Evolutionary conservation across 1,140 invertebrate genomes (phyloP), one percentile per base, ranked within the genome.

Genomic region (Zaprionus ghesquierei): DNA sequence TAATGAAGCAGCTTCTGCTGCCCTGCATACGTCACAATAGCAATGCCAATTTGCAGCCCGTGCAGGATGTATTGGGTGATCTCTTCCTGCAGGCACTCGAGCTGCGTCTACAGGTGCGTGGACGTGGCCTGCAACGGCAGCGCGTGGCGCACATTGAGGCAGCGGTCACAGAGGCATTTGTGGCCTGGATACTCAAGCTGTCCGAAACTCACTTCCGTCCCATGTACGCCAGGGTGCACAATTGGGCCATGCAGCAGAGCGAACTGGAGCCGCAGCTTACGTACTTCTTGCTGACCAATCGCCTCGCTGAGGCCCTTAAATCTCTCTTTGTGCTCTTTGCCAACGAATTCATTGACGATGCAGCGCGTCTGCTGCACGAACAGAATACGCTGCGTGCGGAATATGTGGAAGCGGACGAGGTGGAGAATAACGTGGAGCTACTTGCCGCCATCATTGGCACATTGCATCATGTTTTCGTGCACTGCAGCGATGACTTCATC

Each of bases 291-390:
- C 89, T 98, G 27, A 96, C 96, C 46, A 94, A 93, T 56, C 95
- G 94, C 22, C 95, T 98, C 61, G 96, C 97, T 0, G 95, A 97
- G 51, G 95, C 94, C 55, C 92, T 99, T 8, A 97, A 98, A 92
- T 96, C 96, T 22, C 92, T 99, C 0, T 99, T 99, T 91, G 95
- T 97, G 1, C 92, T 98, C 23, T 98, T 99, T 92, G 97, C 97
- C 53, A 95, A 95, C 5, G 95, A 97, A 80, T 96, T 98, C 75
- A 92, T 98, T 0, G 95, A 95, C 80, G 96, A 98, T 89, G 95
- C 96, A 1, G 95, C 96, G 0, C 92, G 94, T 3, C 86, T 97
- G 2, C 90, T 99, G 20, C 93, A 94, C 18, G 90, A 92, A n/a
- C 94, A 94, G 61, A 94, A 95, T 75, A 92, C 90, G 3, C 10